Percentiles rank a stretch among this genome's conserved stretches.
These are phyloP conservation scores for Leptonema lineaticorne DNA, from an alignment of 1,140 invertebrate species.

Conservation along the genomic window DNA sequence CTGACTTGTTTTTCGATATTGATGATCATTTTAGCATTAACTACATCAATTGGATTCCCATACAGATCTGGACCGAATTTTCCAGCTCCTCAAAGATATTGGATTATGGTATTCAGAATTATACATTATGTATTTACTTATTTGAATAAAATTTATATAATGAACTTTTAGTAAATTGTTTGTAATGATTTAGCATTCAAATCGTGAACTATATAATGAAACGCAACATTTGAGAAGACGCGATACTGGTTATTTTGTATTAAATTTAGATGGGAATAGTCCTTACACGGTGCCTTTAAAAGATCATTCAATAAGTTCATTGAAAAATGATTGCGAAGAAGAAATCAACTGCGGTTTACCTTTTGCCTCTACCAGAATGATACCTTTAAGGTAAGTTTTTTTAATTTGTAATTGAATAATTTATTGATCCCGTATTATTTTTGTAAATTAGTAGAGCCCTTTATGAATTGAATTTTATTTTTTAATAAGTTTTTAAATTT, in stretches of 20 bases:
- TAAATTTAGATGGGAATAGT: conserved; percentile 37
- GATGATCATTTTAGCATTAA: conserved; percentile 26
- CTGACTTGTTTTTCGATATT: conserved; percentile 22
- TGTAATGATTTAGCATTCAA: conserved; percentile 22
- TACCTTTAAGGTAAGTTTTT: conserved; percentile 24
- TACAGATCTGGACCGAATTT: conserved; percentile 27
- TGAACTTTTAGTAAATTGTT: conserved; percentile 10
- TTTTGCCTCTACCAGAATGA: conserved; percentile 27
- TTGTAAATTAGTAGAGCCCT: too few relatives aligned
- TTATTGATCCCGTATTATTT: too few relatives aligned
- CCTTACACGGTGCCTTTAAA: conserved; percentile 24
- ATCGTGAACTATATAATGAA: conserved; percentile 33
- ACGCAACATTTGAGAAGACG: not conserved
- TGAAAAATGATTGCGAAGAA: conserved; percentile 32
- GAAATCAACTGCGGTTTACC: conserved; percentile 37
- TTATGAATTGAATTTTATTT: not conserved
- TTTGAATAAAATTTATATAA: too few relatives aligned
- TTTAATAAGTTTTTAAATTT: not conserved
- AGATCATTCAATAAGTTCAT: not conserved
- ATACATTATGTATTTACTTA: not conserved
- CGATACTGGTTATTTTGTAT: conserved; percentile 35
- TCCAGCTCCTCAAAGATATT: conserved; percentile 33
- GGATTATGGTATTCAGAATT: conserved; percentile 32
- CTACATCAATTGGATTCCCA: conserved; percentile 31
- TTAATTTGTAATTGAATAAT: not conserved